Percentiles rank a stretch among this genome's conserved stretches.
Conservation (phyloP, 2,888 invertebrate species). For the Leptopterna dolabrata region DNA sequence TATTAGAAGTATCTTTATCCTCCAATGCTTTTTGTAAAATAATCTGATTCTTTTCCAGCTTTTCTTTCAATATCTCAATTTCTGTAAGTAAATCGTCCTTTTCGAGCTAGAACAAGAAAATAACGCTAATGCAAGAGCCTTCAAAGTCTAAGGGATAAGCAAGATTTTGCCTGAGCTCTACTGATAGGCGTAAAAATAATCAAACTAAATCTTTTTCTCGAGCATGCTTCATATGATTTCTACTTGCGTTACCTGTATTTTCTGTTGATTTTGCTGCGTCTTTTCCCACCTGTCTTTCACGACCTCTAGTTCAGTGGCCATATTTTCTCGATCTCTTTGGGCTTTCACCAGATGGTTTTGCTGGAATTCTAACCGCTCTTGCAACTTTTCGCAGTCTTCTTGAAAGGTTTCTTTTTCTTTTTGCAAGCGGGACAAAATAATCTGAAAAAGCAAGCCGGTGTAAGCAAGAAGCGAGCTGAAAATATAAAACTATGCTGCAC, state of each 20-base stretch:
- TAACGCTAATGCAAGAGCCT: slow-evolving; percentile 15
- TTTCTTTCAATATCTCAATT: slow-evolving; percentile 87
- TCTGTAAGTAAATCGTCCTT: slow-evolving; percentile 87
- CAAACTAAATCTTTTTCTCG: neutral
- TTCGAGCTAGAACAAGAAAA: slow-evolving; percentile 76
- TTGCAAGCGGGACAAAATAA: slow-evolving; percentile 81
- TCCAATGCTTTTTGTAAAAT: slow-evolving; percentile 86
- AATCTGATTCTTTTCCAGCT: slow-evolving; percentile 87
- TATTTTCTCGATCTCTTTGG: slow-evolving; percentile 85
- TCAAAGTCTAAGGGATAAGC: slow-evolving; percentile 30
- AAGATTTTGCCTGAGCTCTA: slow-evolving; percentile 43
- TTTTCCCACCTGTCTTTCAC: slow-evolving; percentile 91
- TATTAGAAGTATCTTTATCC: slow-evolving; percentile 87
- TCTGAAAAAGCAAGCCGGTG: slow-evolving; percentile 68
- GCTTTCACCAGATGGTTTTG: slow-evolving; percentile 84
- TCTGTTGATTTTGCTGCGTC: slow-evolving; percentile 84
- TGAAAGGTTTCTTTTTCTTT: slow-evolving; percentile 88
- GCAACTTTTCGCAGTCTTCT: slow-evolving; percentile 83
- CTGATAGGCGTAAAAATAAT: neutral
- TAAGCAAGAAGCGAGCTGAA: slow-evolving; percentile 32
- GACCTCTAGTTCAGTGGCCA: slow-evolving; percentile 86
- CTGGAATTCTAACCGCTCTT: slow-evolving; percentile 84
- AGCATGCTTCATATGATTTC: neutral
- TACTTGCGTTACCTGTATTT: slow-evolving; percentile 74
- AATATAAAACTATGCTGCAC: neutral